phyloP scores from a whole-genome alignment of 23 tunicate species.

The Ciona savignyi region DNA sequence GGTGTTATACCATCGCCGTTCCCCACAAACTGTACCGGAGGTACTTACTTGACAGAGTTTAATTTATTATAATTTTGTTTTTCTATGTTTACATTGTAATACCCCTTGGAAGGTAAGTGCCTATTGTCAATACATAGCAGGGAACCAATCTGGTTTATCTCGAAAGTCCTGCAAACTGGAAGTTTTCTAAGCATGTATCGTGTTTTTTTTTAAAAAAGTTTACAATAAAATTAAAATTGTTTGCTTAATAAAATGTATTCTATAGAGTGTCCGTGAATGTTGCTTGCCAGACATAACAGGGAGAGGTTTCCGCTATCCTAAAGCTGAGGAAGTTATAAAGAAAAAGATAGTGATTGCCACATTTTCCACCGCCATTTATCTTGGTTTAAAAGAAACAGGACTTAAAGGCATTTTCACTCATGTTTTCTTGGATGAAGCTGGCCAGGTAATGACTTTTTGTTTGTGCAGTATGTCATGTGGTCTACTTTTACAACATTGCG shows the following conservation, averaged over 20 bases:
- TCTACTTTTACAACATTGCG: not conserved
- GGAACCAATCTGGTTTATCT: no score
- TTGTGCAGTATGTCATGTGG: not conserved
- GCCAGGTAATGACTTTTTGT: slow-evolving; percentile 25
- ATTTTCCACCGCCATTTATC: slow-evolving; percentile 32
- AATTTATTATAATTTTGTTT: not conserved
- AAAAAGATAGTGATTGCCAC: slow-evolving; percentile 41
- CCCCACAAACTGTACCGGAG: slow-evolving; percentile 10
- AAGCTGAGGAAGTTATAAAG: slow-evolving; percentile 21
- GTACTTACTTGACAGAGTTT: not conserved
- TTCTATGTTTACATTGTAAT: not conserved
- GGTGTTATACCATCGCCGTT: slow-evolving; percentile 40
- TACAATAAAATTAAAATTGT: no score
- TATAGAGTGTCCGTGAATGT: slow-evolving; percentile 10
- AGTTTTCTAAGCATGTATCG: not conserved
- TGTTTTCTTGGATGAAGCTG: slow-evolving; percentile 63
- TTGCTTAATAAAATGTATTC: not conserved
- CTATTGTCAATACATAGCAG: no score
- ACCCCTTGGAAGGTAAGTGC: no score
- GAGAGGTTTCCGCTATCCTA: slow-evolving; percentile 37
- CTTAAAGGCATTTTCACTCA: slow-evolving; percentile 28
- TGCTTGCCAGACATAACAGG: slow-evolving; percentile 15
- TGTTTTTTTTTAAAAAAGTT: no score
- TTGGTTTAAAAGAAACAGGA: slow-evolving; percentile 28
- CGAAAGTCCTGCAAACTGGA: no score